These are phyloP conservation scores for Pinctada fucata DNA, from an alignment of 2,888 invertebrate species.

Conservation along the genomic window DNA sequence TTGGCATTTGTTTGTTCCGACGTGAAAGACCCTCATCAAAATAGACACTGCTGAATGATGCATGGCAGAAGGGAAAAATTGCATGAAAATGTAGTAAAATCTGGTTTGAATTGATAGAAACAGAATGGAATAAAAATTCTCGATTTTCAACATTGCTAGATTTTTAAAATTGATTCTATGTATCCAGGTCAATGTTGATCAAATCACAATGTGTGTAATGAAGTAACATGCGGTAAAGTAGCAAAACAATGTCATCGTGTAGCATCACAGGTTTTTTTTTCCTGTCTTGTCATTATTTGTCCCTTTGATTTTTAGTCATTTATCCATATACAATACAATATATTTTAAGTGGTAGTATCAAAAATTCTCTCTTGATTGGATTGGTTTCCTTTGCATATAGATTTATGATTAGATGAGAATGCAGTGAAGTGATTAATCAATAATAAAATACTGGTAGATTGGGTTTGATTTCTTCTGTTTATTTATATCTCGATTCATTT, in stretches of 20 bases:
- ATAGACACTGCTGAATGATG: conserved; percentile 1
- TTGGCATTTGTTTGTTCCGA: not conserved
- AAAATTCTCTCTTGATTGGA: too few relatives aligned
- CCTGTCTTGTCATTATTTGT: not conserved
- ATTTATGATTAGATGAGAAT: too few relatives aligned
- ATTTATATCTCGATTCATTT: too few relatives aligned
- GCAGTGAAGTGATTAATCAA: too few relatives aligned
- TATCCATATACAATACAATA: too few relatives aligned
- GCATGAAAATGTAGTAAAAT: not conserved
- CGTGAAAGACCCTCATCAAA: not conserved
- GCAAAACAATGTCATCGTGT: not conserved
- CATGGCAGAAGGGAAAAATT: not conserved
- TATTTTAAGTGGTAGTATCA: too few relatives aligned
- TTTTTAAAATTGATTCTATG: not conserved
- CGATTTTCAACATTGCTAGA: not conserved
- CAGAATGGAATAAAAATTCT: not conserved
- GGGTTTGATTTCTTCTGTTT: too few relatives aligned
- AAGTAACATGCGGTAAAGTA: not conserved
- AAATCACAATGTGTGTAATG: conserved; percentile 1
- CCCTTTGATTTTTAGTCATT: not conserved
- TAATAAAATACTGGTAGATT: too few relatives aligned
- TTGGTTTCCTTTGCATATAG: too few relatives aligned
- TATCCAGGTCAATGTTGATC: not conserved
- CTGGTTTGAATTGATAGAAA: not conserved
- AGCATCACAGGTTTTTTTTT: not conserved